A percentile compares a stretch with the other conserved stretches of the same genome.
Evolutionary conservation across 2,797 vertebrate species (phyloP).

Genomic region (Acrocephalus scirpaceus): DNA sequence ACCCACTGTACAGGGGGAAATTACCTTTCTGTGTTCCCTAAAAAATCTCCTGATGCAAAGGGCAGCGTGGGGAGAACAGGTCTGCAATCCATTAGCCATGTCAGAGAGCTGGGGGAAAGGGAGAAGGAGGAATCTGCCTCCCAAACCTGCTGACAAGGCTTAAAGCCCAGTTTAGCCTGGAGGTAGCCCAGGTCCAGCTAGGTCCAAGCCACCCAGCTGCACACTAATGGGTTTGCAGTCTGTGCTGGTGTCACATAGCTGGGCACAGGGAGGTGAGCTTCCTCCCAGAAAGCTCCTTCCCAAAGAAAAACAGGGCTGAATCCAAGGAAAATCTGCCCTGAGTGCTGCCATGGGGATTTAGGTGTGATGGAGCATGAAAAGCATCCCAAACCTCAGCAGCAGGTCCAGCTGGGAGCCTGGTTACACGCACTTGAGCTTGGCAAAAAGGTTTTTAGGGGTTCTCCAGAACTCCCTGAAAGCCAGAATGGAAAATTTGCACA

Average conservation of each 20-base stretch:
- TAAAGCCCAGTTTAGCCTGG: neutral
- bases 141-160: neutral
- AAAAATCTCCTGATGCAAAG: neutral
- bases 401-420: neutral
- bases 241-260: neutral
- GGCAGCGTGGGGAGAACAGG: accelerated
- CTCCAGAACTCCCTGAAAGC: neutral
- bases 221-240: neutral
- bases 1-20: neutral
- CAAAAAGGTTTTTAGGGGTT: neutral
- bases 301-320: neutral
- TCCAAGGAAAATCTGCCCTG: neutral
- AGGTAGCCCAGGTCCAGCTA: neutral
- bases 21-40: neutral
- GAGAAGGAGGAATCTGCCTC: neutral
- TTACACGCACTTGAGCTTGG: neutral
- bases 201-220: neutral
- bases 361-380: neutral
- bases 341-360: neutral
- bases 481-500: neutral
- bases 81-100: neutral
- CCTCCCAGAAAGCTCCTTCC: neutral
- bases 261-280: neutral
- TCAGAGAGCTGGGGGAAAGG: neutral
- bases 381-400: neutral